A percentile compares a stretch with the other conserved stretches of the same genome.
phyloP scores from a whole-genome alignment of 2,113 vertebrate genomes.

The Hydrolagus affinis region DNA sequence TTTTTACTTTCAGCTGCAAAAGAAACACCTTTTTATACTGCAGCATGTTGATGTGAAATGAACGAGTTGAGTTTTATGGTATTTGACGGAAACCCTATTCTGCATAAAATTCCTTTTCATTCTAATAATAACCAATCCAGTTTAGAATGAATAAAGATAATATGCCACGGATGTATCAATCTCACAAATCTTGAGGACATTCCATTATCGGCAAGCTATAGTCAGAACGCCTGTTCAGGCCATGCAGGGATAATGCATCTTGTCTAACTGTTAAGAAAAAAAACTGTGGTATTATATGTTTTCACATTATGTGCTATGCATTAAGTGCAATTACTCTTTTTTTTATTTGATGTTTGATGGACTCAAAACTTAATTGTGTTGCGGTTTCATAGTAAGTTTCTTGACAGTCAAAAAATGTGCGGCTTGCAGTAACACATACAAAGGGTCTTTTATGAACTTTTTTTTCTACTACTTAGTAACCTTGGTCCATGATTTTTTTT shows the following conservation, averaged over 20 bases:
- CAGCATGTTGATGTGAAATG: background rate
- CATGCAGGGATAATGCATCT: constrained; percentile 10
- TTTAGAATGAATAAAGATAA: constrained; percentile 16
- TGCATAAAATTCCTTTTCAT: constrained; percentile 13
- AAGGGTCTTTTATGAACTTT: background rate
- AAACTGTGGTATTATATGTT: background rate
- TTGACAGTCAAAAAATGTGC: background rate
- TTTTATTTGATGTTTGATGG: background rate
- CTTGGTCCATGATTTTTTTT: background rate
- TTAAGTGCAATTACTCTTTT: background rate
- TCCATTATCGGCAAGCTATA: constrained; percentile 7
- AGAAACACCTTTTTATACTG: background rate
- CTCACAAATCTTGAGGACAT: constrained; percentile 13
- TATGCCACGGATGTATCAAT: constrained; percentile 10
- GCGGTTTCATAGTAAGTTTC: background rate
- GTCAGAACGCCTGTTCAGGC: background rate
- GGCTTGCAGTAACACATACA: background rate
- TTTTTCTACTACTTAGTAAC: background rate
- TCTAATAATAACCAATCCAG: constrained; percentile 19
- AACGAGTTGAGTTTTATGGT: constrained; percentile 5
- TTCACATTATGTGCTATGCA: background rate
- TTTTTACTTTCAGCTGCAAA: background rate
- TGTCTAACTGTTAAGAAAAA: background rate
- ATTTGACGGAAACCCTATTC: constrained; percentile 10
- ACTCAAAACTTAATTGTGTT: background rate